Evolutionary conservation across 2,888 invertebrate genomes (phyloP).

Genomic region (Clitarchus hookeri): DNA sequence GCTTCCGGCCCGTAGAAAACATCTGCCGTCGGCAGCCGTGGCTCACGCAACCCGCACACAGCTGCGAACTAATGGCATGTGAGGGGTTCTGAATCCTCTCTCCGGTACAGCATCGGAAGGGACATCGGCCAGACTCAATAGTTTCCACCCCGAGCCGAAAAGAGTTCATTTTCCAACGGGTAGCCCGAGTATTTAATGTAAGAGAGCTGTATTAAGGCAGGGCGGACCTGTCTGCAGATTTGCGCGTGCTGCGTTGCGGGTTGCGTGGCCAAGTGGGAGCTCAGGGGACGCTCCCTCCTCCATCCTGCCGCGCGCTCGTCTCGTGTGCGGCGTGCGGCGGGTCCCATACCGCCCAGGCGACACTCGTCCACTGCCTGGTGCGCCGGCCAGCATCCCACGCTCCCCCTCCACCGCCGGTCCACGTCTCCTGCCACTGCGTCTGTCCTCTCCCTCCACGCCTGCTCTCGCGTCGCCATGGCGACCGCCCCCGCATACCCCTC

Average conservation of each 20-base stretch:
- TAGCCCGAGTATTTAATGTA: too few relatives aligned
- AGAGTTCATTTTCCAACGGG: too few relatives aligned
- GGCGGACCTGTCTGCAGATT: background rate
- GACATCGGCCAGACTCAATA: too few relatives aligned
- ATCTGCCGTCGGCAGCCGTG: too few relatives aligned
- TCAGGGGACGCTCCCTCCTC: background rate
- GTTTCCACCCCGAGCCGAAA: too few relatives aligned
- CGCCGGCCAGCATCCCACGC: background rate
- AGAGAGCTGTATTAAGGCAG: too few relatives aligned
- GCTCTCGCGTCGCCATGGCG: constrained; percentile 14
- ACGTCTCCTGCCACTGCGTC: background rate
- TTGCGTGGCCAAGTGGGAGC: background rate
- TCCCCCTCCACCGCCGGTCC: background rate
- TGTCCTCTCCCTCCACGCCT: background rate
- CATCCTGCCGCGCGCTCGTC: background rate
- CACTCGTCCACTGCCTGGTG: background rate
- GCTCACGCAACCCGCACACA: too few relatives aligned
- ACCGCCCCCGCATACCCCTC: background rate
- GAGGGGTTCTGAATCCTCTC: too few relatives aligned
- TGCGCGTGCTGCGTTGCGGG: background rate
- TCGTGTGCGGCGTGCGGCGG: background rate
- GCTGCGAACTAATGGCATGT: too few relatives aligned
- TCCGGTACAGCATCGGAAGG: too few relatives aligned
- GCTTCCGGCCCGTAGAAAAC: too few relatives aligned
- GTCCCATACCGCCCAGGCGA: constrained; percentile 5